Evolutionary conservation across 64 coral and sea anemone genomes (phyloP), one percentile per base, ranked within the genome.

Genomic region (Actinia tenebrosa): DNA sequence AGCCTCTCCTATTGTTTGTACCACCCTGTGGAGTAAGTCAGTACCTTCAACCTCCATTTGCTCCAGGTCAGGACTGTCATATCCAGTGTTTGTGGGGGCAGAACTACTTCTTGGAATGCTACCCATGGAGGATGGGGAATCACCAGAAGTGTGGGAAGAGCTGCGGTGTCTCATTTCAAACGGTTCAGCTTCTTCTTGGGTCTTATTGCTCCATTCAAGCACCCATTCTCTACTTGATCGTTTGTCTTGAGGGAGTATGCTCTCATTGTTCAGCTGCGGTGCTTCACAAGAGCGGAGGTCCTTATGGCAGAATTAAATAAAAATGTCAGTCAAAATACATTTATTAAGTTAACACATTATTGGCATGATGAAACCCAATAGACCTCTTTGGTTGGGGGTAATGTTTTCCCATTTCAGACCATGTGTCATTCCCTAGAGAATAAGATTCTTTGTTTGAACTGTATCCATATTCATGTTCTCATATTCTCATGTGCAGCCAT

Each of bases 141-240:
- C 92, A 25, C 86, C 83, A 7, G 91, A 89, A 16, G 84, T 86
- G 5, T 93, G 88, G 10, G 94, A 97, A 55, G 88, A 92, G 68
- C 94, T 93, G 11, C 94, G 68, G 15, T 82, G 91, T 27, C 91
- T 85, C 16, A 64, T 77, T 0, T 83, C 77, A 16, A 87, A 54
- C 23, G 78, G 64, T 25, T 80, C 69, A n/a, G 77, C 55, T 42
- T 84, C 81, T 56, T 89, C 91, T 78, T 87, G 86, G 2, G 91
- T 83, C 37, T 88, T 93, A 23, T 78, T 97, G 71, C 90, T 86
- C 94, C 94, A 97, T 50, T 97, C 91, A 59, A 93, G 44, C 10
- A 97, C 94, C 91, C 89, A 97, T n/a, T 97, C 94, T 56, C 91
- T 89, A 61, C 86, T 90, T 30, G 91, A 83, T 62, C 91, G 94